These are phyloP conservation scores for Pachyramphus minor DNA, from an alignment of 2,113 vertebrate genomes.

Conservation along the genomic window DNA sequence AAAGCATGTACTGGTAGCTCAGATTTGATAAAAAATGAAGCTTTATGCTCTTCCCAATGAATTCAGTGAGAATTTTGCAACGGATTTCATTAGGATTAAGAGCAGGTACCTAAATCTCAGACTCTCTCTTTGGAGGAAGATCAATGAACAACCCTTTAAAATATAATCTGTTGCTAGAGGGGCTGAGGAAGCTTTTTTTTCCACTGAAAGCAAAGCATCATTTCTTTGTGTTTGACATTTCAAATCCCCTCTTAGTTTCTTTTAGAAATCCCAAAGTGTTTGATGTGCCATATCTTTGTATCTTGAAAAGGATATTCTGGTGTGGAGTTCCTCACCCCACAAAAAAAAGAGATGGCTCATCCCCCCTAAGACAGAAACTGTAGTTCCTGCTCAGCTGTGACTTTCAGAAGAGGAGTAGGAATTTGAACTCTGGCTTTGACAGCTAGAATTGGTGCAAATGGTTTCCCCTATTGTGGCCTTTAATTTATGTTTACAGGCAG, in stretches of 20 bases:
- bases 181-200: neutral
- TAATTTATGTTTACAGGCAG: neutral
- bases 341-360: neutral
- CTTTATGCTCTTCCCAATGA: neutral
- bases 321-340: neutral
- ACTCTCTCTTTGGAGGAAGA: slow-evolving; percentile 8
- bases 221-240: slow-evolving; percentile 53
- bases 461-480: neutral
- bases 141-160: slow-evolving; percentile 39
- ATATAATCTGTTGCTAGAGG: slow-evolving; percentile 41
- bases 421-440: neutral
- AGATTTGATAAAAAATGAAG: neutral
- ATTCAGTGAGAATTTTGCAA: neutral
- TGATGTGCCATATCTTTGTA: slow-evolving; percentile 27
- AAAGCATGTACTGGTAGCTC: neutral
- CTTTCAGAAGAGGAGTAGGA: neutral
- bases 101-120: slow-evolving; percentile 13
- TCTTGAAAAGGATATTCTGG: slow-evolving; percentile 20
- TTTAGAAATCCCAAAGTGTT: neutral
- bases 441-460: neutral
- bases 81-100: slow-evolving; percentile 28
- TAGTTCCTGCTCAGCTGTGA: neutral
- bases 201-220: slow-evolving; percentile 22
- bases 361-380: neutral
- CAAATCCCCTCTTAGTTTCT: slow-evolving; percentile 37